Conservation (phyloP, 2,113 vertebrate genomes). For the Apeltes quadracus region DNA sequence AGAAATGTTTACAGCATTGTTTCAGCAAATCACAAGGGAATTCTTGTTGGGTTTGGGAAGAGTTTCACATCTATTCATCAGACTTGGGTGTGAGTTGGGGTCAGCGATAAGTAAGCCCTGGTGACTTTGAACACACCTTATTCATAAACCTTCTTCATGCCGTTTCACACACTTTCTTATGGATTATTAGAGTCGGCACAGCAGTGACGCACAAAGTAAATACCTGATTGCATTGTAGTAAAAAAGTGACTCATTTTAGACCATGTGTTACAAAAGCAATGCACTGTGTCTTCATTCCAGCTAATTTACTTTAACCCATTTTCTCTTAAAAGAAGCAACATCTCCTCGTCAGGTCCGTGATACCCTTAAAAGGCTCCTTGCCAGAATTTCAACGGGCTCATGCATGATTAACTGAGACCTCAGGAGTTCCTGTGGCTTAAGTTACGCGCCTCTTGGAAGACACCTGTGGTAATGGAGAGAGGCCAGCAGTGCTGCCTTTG, state of each 20-base stretch:
- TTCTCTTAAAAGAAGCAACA: no score
- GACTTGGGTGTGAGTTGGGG: slow-evolving; percentile 43
- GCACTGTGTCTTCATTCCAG: neutral
- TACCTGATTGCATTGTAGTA: slow-evolving; percentile 37
- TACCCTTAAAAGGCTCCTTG: slow-evolving; percentile 44
- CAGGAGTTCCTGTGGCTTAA: slow-evolving; percentile 54
- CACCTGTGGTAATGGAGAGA: slow-evolving; percentile 56
- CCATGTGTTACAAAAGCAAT: neutral
- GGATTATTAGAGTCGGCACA: slow-evolving; percentile 21
- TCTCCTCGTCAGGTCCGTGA: slow-evolving; percentile 19
- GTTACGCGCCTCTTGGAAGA: slow-evolving; percentile 60
- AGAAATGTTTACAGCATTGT: slow-evolving; percentile 46
- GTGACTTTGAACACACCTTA: slow-evolving; percentile 36
- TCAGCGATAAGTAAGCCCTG: slow-evolving; percentile 41
- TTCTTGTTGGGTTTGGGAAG: slow-evolving; percentile 21
- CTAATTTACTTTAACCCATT: neutral
- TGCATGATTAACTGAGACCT: slow-evolving; percentile 69
- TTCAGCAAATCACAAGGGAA: slow-evolving; percentile 43
- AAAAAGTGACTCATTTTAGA: slow-evolving; percentile 31
- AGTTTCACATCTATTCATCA: slow-evolving; percentile 46
- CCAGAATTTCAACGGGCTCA: slow-evolving; percentile 64
- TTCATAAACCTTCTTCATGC: slow-evolving; percentile 19
- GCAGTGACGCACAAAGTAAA: slow-evolving; percentile 46
- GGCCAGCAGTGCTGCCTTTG: no score
- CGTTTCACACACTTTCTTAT: slow-evolving; percentile 22